Evolutionary conservation across 2,113 vertebrate genomes (phyloP), one percentile per base, ranked within the genome.

Genomic region (Tringa solitaria): DNA sequence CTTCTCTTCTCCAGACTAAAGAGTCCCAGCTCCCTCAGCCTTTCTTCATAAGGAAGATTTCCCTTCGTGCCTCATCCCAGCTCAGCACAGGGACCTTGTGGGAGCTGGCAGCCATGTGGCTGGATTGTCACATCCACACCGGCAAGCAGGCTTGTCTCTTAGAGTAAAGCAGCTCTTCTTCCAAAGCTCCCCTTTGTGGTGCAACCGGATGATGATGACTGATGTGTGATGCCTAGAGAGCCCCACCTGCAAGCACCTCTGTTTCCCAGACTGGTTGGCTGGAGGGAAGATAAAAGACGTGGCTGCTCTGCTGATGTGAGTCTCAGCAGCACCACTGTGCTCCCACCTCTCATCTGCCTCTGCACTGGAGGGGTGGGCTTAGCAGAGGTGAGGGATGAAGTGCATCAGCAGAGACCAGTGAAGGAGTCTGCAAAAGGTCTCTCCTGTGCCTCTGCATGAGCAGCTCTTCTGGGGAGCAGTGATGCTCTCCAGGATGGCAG

Each of bases 1-100:
- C n/a, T n/a, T n/a, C n/a, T n/a, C n/a, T n/a, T n/a, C n/a, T n/a
- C n/a, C n/a, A n/a, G n/a, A n/a, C n/a, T n/a, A n/a, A n/a, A n/a
- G n/a, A n/a, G n/a, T n/a, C n/a, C n/a, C n/a, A n/a, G n/a, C n/a
- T n/a, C n/a, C n/a, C n/a, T n/a, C n/a, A n/a, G n/a, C n/a, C n/a
- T n/a, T n/a, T n/a, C n/a, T n/a, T n/a, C n/a, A n/a, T n/a, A n/a
- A n/a, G n/a, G n/a, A n/a, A n/a, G n/a, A n/a, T n/a, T n/a, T n/a
- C n/a, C n/a, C n/a, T 80, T 26, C 59, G 37, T 2, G 2, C n/a
- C 18, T 84, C 9, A 1, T 30, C 61, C 50, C 2, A 1, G 69
- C 51, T 64, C 7, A 4, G 37, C 39, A 59, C 24, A 19, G 32
- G 33, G 35, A 53, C 41, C 48, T 67, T 1, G 1, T 14, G 24